A percentile compares a stretch with the other conserved stretches of the same genome.
phyloP scores from a whole-genome alignment of 2,797 vertebrate species.

The Microcaecilia unicolor region DNA sequence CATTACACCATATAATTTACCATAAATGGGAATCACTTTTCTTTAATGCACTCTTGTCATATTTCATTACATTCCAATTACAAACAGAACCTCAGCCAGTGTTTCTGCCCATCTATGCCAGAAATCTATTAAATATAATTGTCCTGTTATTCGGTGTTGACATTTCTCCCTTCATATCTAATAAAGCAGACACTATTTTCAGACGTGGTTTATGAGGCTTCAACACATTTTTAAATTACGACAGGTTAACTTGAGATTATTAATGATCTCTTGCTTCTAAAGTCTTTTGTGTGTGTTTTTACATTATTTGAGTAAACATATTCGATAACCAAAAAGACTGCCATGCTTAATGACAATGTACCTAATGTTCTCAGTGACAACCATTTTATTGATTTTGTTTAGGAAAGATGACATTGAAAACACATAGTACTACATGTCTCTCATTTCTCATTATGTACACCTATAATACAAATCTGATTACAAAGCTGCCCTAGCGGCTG shows the following conservation, averaged over 20 bases:
- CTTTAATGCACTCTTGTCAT: too few species aligned
- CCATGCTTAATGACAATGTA: background rate
- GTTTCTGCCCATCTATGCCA: slow-evolving; percentile 15
- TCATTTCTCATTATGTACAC: too few species aligned
- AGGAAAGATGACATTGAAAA: too few species aligned
- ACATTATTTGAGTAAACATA: background rate
- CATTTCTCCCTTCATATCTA: slow-evolving; percentile 17
- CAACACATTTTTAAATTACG: background rate
- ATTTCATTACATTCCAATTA: too few species aligned
- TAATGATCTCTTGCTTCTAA: background rate
- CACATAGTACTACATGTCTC: too few species aligned
- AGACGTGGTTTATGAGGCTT: slow-evolving; percentile 6
- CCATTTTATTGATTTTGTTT: too few species aligned
- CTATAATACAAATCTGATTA: too few species aligned
- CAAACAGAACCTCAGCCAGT: slow-evolving; percentile 3
- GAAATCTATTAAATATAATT: slow-evolving; percentile 12
- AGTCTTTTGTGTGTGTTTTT: background rate
- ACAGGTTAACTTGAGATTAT: background rate
- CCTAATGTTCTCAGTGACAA: background rate
- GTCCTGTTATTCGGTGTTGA: slow-evolving; percentile 5
- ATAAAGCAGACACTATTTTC: slow-evolving; percentile 5
- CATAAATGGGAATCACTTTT: too few species aligned
- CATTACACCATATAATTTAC: too few species aligned
- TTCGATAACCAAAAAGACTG: background rate
- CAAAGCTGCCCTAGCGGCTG: too few species aligned